A percentile compares a stretch with the other conserved stretches of the same genome.
Conservation (phyloP, 2,797 vertebrate genomes). For the Alectoris magna region DNA sequence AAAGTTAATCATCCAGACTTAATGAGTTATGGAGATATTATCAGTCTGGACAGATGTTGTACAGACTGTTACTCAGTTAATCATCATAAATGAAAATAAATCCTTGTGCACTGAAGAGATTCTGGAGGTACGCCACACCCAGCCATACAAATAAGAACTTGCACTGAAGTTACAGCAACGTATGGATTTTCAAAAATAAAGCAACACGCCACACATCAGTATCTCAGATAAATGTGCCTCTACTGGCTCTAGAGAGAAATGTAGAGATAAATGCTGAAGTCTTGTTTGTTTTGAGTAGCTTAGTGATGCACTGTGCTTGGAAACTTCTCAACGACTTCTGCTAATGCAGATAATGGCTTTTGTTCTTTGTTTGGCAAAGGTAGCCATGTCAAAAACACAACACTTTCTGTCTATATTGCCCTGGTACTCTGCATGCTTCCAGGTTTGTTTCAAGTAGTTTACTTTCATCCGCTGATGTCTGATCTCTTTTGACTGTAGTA, state of each 20-base stretch:
- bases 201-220: neutral
- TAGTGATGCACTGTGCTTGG: neutral
- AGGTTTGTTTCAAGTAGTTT: neutral
- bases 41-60: neutral
- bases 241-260: neutral
- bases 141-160: neutral
- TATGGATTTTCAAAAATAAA: neutral
- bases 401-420: neutral
- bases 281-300: neutral
- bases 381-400: neutral
- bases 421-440: neutral
- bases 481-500: neutral
- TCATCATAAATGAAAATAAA: neutral
- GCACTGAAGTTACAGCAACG: neutral
- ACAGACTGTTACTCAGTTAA: neutral
- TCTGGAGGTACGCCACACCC: neutral
- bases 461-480: neutral
- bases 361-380: neutral
- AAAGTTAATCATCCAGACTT: slow-evolving; percentile 5
- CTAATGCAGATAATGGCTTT: neutral
- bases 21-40: slow-evolving; percentile 13
- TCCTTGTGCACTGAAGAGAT: neutral
- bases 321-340: slow-evolving; percentile 3
- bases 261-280: neutral
- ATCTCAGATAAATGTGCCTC: neutral